These are phyloP conservation scores for Bombus balteatus DNA, from an alignment of 1,140 invertebrate species.

Conservation along the genomic window DNA sequence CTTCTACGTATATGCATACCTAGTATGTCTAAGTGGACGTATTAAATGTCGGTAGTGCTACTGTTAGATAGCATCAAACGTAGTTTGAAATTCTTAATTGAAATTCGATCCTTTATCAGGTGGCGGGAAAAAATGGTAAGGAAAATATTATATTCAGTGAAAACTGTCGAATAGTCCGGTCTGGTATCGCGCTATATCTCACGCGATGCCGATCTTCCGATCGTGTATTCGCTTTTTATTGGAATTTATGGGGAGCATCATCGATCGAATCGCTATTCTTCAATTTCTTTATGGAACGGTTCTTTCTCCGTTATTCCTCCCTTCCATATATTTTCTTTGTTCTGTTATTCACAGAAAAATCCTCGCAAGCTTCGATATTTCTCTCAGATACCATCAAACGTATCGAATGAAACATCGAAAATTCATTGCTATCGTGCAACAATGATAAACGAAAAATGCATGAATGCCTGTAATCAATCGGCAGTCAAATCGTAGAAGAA, in stretches of 20 bases:
- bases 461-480: no score
- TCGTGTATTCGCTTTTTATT: neutral
- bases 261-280: neutral
- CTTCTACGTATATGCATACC: no score
- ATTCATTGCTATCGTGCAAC: neutral
- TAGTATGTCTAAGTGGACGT: no score
- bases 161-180: neutral
- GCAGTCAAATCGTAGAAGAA: no score
- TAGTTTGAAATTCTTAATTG: no score
- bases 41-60: no score
- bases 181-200: neutral
- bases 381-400: neutral
- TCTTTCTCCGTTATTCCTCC: neutral
- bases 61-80: no score
- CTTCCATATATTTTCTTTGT: neutral
- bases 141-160: neutral
- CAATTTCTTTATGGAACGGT: neutral
- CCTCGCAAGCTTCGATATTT: neutral
- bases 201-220: neutral
- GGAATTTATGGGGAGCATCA: neutral
- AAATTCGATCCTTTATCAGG: no score
- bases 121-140: neutral
- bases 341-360: neutral
- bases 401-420: neutral
- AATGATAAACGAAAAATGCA: neutral